Base-by-base conservation (phyloP, 1,140 invertebrate species). In the Zeugodacus cucurbitae region DNA sequence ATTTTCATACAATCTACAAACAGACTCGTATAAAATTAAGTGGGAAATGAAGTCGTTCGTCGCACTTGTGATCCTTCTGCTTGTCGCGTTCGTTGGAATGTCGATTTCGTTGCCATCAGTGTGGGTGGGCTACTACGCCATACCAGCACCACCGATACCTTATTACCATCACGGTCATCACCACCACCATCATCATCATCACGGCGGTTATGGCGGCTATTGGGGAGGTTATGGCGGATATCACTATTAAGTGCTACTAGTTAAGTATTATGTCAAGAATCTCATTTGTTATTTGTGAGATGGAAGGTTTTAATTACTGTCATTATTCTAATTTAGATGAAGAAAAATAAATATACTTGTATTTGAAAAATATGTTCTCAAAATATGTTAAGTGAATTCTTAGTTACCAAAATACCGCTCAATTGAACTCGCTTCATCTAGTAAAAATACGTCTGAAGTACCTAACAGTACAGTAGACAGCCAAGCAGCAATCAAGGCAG, bases 111-210 rank as follows among this genome's bases (percentile, higher is more conserved):
- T 17, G 22, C 86, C 59, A 67, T 29, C 58, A 22, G 32, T 87
- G 29, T n/a, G 67, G 11, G 20, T 64, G 1, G 41, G n/a, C 2
- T 17, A 11, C 22, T 17, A 22, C n/a, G 22, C 57, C 20, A 11
- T 87, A 26, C 67, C 82, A n/a, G 17, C n/a, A 22, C 87, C 87
- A 48, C 48, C 74, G 22, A 78, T 82, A 6, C 26, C 32, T 10
- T 34, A 59, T 48, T 20, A 48, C 10, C 87, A 44, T 54, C 87
- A 26, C 26, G 58, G 62, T 34, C 78, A 88, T 64, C 78, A 88
- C 5, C 57, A 88, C 29, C 58, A 88, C 10, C 48, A 58, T 59
- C 57, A 29, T 4, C 87, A 62, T 64, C 78, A 62, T 64, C 87
- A 88, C 59, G 34, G 88, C 59, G 88, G 88, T 11, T 86, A 67